A percentile compares a stretch with the other conserved stretches of the same genome.
Evolutionary conservation across 2,797 vertebrate genomes (phyloP).

Genomic region (Pteropus rufus): DNA sequence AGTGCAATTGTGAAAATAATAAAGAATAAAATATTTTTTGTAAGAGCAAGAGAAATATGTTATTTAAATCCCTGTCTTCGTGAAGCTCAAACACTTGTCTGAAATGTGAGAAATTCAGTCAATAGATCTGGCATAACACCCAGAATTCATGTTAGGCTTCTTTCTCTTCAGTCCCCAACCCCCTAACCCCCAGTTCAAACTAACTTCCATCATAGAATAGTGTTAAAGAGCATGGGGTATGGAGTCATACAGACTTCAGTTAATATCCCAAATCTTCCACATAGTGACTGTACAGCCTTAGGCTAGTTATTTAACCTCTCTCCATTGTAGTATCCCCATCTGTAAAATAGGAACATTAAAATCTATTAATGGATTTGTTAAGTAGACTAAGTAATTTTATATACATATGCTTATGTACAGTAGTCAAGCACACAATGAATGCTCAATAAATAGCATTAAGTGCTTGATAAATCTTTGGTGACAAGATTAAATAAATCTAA

Average conservation of each 20-base stretch:
- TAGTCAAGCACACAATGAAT: neutral
- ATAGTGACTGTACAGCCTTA: neutral
- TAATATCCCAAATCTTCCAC: neutral
- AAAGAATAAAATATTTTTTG: neutral
- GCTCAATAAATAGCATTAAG: neutral
- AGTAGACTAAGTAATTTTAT: neutral
- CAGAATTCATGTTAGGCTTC: neutral
- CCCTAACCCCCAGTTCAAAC: neutral
- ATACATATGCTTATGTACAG: neutral
- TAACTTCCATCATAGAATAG: neutral
- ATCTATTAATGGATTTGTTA: neutral
- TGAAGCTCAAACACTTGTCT: neutral
- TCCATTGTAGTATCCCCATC: neutral
- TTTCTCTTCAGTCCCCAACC: neutral
- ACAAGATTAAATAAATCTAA: constrained; percentile 6
- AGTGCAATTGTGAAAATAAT: constrained; percentile 29
- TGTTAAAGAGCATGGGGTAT: neutral
- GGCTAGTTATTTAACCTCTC: neutral
- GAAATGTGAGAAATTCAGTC: neutral
- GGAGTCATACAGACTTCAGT: neutral
- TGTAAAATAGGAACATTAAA: neutral
- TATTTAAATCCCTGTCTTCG: neutral
- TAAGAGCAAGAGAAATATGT: neutral
- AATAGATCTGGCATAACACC: neutral
- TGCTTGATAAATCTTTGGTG: neutral